Base-by-base conservation (phyloP, 2,888 invertebrate genomes). In the Drosophila incognita region DNA sequence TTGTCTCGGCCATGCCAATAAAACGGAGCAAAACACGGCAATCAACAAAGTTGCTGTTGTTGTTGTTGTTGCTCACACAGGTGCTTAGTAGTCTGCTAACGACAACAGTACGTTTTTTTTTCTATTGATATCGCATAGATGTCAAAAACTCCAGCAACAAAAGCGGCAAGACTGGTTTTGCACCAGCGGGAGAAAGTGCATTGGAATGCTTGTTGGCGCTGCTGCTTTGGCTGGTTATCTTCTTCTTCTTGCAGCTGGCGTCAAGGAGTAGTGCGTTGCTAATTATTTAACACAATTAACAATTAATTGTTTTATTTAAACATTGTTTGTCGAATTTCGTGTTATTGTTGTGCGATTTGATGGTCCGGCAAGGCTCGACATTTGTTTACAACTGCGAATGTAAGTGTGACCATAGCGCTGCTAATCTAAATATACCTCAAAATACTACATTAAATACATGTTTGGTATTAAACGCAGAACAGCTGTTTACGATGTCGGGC, bases 71-170 rank as follows among this genome's bases (percentile, higher is more conserved):
- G 63, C 52, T 54, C 54, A 52, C 71, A 72, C 83, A 88, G 86
- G 83, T 86, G 86, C 81, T 82, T 70, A 73, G 69, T 66, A 81
- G 79, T 82, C 79, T 77, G 81, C 79, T 79, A 79, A 79, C 66
- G 49, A 67, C 60, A 36, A 67, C 63, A 52, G 58, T 60, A 59
- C 57, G 65, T 61, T 70, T 67, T 81, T 87, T 87, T 74, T 76
- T 84, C 82, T 83, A 84, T 84, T 84, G 84, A 89, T 84, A 84
- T 84, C 72, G 82, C 73, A 89, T 84, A 87, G 85, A 85, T 85
- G 84, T 89, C 89, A 89, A 89, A 82, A 59, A 38, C 21, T 56
- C 36, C 33, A 74, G 21, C 49, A 51, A 49, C 18, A 69, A 78
- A 81, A 77, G 79, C 79, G 73, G 81, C 69, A 73, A 73, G 73